Evolutionary conservation across 2,113 vertebrate genomes (phyloP).

Genomic region (Corythoichthys haematopterus): DNA sequence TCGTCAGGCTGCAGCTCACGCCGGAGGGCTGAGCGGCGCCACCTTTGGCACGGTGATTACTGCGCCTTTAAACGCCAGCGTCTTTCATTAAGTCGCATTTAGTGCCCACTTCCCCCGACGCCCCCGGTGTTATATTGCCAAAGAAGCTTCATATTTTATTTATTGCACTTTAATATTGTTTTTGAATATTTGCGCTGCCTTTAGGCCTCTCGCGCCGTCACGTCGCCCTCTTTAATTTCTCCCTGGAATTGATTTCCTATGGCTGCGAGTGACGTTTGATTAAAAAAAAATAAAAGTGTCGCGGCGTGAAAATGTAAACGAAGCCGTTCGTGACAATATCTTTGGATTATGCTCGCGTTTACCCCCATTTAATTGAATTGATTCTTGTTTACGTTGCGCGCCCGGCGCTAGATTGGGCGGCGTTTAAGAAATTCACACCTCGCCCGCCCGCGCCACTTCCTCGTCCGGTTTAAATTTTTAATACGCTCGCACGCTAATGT

Average conservation of each 20-base stretch:
- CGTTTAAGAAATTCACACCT: conserved; percentile 47
- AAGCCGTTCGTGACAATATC: conserved; percentile 51
- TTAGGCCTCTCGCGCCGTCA: conserved; percentile 58
- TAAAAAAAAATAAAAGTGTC: conserved; percentile 58
- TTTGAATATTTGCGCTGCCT: conserved; percentile 70
- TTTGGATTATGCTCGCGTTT: conserved; percentile 42
- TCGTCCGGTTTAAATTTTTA: conserved; percentile 47
- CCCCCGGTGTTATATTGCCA: conserved; percentile 63
- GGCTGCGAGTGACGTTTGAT: conserved; percentile 61
- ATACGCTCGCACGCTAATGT: conserved; percentile 52
- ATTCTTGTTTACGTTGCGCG: conserved; percentile 46
- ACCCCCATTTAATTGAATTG: conserved; percentile 50
- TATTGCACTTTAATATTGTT: conserved; percentile 73
- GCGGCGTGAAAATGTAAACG: conserved; percentile 57
- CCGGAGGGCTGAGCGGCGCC: conserved; percentile 52
- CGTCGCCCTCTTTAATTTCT: conserved; percentile 67
- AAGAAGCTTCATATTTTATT: conserved; percentile 75
- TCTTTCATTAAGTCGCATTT: conserved; percentile 72
- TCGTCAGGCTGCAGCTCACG: conserved; percentile 50
- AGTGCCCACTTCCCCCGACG: conserved; percentile 61
- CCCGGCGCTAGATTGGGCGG: not conserved
- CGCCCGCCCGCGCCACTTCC: conserved; percentile 37
- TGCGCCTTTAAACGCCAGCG: conserved; percentile 52
- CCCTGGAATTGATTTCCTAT: conserved; percentile 63
- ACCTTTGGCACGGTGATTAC: conserved; percentile 48